Conservation (phyloP, 1,140 invertebrate species). For the Ditylenchus dipsaci region DNA sequence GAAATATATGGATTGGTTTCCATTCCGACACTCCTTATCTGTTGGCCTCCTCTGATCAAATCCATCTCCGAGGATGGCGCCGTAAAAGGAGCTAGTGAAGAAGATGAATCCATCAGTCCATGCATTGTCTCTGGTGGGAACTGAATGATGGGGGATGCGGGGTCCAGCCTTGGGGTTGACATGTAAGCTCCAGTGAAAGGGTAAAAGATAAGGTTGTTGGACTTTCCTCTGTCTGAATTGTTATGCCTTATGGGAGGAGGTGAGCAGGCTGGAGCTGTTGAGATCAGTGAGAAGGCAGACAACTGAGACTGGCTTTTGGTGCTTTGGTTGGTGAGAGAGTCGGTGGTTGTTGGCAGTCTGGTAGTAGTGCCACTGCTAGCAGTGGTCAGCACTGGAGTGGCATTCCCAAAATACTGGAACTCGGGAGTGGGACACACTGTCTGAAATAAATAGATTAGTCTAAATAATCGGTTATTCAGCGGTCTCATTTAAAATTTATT, state of each 20-base stretch:
- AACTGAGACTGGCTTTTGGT: neutral
- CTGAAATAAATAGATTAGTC: neutral
- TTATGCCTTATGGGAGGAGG: neutral
- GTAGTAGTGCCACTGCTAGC: neutral
- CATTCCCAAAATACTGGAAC: conserved; percentile 1
- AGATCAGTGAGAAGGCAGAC: conserved; percentile 1
- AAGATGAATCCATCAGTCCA: neutral
- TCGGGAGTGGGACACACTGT: neutral
- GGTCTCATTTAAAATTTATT: too few species aligned
- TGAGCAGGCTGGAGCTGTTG: neutral
- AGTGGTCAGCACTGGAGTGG: neutral
- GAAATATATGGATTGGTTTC: too few species aligned
- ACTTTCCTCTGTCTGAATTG: neutral
- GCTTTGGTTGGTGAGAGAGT: neutral
- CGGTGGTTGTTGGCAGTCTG: neutral
- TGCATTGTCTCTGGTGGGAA: neutral
- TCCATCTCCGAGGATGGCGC: too few species aligned
- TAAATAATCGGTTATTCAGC: too few species aligned
- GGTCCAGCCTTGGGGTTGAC: neutral
- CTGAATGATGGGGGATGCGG: neutral
- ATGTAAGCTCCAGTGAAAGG: neutral
- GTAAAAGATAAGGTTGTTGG: neutral
- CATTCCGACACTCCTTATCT: too few species aligned
- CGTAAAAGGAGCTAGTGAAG: too few species aligned
- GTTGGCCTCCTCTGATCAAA: too few species aligned